phyloP scores from a whole-genome alignment of 2,113 vertebrate genomes.

The Sceloporus tristichus region DNA sequence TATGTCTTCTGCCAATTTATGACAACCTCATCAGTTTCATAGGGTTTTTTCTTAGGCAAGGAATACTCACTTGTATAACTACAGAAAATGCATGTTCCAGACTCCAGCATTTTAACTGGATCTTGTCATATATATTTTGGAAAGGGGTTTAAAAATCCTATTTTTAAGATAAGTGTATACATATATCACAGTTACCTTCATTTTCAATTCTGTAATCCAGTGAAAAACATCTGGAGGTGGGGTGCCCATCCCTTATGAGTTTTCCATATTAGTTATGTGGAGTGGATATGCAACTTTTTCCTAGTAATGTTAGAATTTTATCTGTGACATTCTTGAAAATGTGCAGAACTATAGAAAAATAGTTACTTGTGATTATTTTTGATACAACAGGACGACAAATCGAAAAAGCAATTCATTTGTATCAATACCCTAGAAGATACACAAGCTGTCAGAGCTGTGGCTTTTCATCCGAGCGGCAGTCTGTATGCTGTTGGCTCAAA shows the following conservation, averaged over 20 bases:
- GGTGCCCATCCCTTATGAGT: background rate
- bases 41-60: too few relatives aligned
- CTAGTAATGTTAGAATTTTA: background rate
- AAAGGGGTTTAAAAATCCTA: background rate
- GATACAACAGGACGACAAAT: constrained; percentile 81
- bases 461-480: constrained; percentile 94
- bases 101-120: background rate
- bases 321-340: constrained; percentile 14
- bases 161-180: background rate
- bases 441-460: constrained; percentile 95
- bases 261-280: background rate
- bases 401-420: constrained; percentile 89
- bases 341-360: background rate
- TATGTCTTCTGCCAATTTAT: too few relatives aligned
- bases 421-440: constrained; percentile 95
- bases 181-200: background rate
- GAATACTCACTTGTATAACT: background rate
- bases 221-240: background rate
- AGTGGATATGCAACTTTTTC: background rate
- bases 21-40: too few relatives aligned
- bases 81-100: background rate
- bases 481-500: constrained; percentile 98
- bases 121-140: background rate
- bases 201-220: background rate
- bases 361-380: constrained; percentile 46